These are phyloP conservation scores for Drosophila pandora DNA, from an alignment of 1,140 invertebrate species.

Conservation along the genomic window DNA sequence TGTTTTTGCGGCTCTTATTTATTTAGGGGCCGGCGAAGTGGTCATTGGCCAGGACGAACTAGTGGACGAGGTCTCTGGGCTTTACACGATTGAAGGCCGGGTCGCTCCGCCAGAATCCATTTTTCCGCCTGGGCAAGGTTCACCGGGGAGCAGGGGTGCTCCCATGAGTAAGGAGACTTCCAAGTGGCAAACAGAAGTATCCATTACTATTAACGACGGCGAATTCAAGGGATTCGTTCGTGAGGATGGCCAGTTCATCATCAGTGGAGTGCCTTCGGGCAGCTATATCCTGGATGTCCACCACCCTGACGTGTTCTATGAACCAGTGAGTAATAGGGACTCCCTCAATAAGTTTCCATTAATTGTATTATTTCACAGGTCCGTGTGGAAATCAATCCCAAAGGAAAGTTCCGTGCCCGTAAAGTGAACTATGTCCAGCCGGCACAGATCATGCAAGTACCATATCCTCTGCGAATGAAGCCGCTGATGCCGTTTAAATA, in stretches of 20 bases:
- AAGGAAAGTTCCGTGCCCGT: slow-evolving; percentile 97
- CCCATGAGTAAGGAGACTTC: slow-evolving; percentile 81
- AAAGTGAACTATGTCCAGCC: slow-evolving; percentile 98
- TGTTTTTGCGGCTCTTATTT: slow-evolving; percentile 39
- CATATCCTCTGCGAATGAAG: slow-evolving; percentile 96
- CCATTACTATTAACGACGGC: slow-evolving; percentile 94
- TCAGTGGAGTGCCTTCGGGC: slow-evolving; percentile 95
- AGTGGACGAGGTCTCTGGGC: slow-evolving; percentile 69
- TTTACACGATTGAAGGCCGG: slow-evolving; percentile 90
- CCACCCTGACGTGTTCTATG: slow-evolving; percentile 95
- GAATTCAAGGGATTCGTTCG: slow-evolving; percentile 94
- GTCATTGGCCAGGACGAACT: slow-evolving; percentile 67
- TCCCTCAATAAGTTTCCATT: neutral
- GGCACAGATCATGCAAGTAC: slow-evolving; percentile 92
- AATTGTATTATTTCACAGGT: slow-evolving; percentile 22
- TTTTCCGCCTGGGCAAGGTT: slow-evolving; percentile 14
- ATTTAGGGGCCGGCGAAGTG: slow-evolving; percentile 37
- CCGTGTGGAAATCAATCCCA: slow-evolving; percentile 97
- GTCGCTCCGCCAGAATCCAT: slow-evolving; percentile 88
- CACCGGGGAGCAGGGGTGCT: slow-evolving; percentile 63
- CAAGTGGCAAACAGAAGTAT: slow-evolving; percentile 90
- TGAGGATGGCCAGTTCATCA: slow-evolving; percentile 96
- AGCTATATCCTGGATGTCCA: slow-evolving; percentile 97
- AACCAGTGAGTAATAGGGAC: slow-evolving; percentile 86
- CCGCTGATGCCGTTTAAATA: slow-evolving; percentile 92